phyloP scores from a whole-genome alignment of 2,797 vertebrate species.

The Manis crassicaudata region DNA sequence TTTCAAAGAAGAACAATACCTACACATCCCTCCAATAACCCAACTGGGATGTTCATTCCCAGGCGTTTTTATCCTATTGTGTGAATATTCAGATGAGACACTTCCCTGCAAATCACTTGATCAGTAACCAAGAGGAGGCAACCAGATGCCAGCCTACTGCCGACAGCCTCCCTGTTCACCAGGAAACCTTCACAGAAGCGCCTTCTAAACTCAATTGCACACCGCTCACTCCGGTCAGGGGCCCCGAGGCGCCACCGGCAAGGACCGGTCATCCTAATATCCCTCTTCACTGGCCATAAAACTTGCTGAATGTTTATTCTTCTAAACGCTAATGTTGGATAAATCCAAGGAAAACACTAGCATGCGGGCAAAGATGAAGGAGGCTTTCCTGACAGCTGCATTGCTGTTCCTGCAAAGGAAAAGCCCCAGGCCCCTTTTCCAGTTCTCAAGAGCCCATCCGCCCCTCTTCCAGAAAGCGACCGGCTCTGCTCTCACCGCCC shows the following conservation, averaged over 20 bases:
- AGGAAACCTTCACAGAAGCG: neutral
- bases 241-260: neutral
- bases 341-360: neutral
- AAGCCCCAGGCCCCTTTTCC: neutral
- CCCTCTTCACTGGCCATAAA: slow-evolving; percentile 6
- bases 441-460: neutral
- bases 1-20: neutral
- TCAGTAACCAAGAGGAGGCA: neutral
- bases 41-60: no score
- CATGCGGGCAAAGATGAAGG: neutral
- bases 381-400: neutral
- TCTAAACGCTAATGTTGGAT: neutral
- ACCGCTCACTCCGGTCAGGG: accelerated
- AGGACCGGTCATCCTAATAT: neutral
- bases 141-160: neutral
- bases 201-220: accelerated
- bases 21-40: neutral
- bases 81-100: neutral
- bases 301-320: neutral
- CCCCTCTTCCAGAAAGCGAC: neutral
- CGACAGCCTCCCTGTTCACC: accelerated
- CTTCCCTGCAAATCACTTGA: accelerated
- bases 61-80: no score
- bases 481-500: neutral
- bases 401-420: slow-evolving; percentile 29